phyloP scores from a whole-genome alignment of 2,888 invertebrate genomes.

The Mesochorus sp. region DNA sequence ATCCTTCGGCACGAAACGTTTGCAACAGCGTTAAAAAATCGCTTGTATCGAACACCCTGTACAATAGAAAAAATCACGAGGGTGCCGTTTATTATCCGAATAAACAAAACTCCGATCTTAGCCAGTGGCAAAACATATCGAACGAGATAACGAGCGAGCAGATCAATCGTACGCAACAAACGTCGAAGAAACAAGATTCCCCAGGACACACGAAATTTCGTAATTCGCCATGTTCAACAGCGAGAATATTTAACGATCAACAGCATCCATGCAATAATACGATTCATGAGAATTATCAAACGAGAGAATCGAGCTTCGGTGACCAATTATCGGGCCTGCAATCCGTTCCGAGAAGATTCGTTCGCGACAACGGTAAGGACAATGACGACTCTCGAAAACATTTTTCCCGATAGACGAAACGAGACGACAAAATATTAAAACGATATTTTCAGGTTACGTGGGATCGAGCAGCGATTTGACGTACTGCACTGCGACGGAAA shows the following conservation, averaged over 20 bases:
- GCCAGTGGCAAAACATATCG: constrained; percentile 56
- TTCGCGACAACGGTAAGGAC: constrained; percentile 72
- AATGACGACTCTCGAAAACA: no score
- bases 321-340: constrained; percentile 64
- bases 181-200: constrained; percentile 10
- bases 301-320: constrained; percentile 63
- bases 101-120: constrained; percentile 48
- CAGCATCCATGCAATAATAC: constrained; percentile 4
- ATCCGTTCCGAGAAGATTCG: constrained; percentile 66
- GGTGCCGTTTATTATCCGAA: constrained; percentile 62
- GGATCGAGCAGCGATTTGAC: constrained; percentile 75
- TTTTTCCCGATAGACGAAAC: no score
- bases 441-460: constrained; percentile 71
- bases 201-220: constrained; percentile 28
- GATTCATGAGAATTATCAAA: constrained; percentile 59
- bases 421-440: no score
- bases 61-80: constrained; percentile 58
- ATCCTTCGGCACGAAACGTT: background rate
- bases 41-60: constrained; percentile 10
- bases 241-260: background rate
- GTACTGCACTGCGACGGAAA: constrained; percentile 69
- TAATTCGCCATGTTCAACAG: constrained; percentile 8
- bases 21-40: constrained; percentile 26
- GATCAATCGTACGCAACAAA: constrained; percentile 26
- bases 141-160: constrained; percentile 51